A percentile compares a stretch with the other conserved stretches of the same genome.
phyloP scores from a whole-genome alignment of 53 echinoderm and acorn worm genomes.

The Luidia sarsii region DNA sequence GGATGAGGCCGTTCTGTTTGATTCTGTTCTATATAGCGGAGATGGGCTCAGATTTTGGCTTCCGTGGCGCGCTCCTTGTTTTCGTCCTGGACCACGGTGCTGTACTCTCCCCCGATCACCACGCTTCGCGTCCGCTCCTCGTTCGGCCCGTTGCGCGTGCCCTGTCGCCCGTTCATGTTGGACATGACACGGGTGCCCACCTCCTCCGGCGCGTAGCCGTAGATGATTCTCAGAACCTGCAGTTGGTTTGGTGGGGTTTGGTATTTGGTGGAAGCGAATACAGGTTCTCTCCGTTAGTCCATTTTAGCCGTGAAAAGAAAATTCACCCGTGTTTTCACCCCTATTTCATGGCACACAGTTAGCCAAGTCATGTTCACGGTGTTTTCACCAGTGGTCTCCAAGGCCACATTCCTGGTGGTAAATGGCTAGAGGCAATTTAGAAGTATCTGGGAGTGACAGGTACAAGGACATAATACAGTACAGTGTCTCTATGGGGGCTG shows the following conservation, averaged over 20 bases:
- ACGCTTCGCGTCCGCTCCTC: conserved; percentile 59
- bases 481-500: no score
- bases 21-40: no score
- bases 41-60: conserved; percentile 45
- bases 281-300: neutral
- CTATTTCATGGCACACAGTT: no score
- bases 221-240: conserved; percentile 93
- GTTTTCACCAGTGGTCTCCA: no score
- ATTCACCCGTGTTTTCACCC: no score
- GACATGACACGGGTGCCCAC: conserved; percentile 99
- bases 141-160: conserved; percentile 56
- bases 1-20: no score
- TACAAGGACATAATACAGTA: neutral
- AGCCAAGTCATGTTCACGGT: no score
- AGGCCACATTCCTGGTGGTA: no score
- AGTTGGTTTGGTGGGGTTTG: neutral
- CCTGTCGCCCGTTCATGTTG: conserved; percentile 88
- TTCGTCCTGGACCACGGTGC: conserved; percentile 45
- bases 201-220: conserved; percentile 97
- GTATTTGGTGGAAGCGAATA: neutral
- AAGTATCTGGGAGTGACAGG: no score
- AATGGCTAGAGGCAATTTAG: no score
- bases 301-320: neutral
- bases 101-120: conserved; percentile 48
- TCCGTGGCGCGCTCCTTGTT: conserved; percentile 41